phyloP scores from a whole-genome alignment of 2,888 invertebrate genomes.

The Asteroscopus sphinx region DNA sequence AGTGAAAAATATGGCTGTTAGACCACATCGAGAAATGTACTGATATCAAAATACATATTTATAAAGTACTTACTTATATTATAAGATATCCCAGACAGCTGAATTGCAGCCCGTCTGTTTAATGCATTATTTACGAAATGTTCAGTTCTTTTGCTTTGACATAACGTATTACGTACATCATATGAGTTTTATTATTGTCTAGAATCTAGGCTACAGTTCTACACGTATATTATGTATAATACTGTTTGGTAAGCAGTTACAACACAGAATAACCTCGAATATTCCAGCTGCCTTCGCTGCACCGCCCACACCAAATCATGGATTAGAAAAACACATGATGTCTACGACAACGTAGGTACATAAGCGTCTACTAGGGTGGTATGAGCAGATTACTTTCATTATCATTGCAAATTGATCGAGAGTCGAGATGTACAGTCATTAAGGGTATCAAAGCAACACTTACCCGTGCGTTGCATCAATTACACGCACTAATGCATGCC shows the following conservation, averaged over 20 bases:
- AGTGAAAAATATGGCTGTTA: constrained; percentile 14
- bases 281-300: constrained; percentile 39
- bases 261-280: constrained; percentile 49
- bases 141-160: constrained; percentile 15
- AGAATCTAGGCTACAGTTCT: constrained; percentile 46
- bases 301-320: constrained; percentile 38
- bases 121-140: constrained; percentile 2
- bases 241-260: constrained; percentile 48
- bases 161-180: constrained; percentile 43
- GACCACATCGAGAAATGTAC: constrained; percentile 3
- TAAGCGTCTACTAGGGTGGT: constrained; percentile 2
- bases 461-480: constrained; percentile 70
- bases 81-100: constrained; percentile 7
- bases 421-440: constrained; percentile 45
- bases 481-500: constrained; percentile 77
- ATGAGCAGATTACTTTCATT: constrained; percentile 36
- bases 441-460: constrained; percentile 42
- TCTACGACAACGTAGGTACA: constrained; percentile 17
- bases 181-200: constrained; percentile 45
- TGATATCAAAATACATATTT: not conserved
- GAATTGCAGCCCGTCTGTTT: not conserved
- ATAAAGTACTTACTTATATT: too few relatives aligned
- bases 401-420: constrained; percentile 46
- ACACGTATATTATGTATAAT: constrained; percentile 39
- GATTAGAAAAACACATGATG: constrained; percentile 38